Conservation (phyloP, 2,888 invertebrate genomes). For the Scaptomyza flava region DNA sequence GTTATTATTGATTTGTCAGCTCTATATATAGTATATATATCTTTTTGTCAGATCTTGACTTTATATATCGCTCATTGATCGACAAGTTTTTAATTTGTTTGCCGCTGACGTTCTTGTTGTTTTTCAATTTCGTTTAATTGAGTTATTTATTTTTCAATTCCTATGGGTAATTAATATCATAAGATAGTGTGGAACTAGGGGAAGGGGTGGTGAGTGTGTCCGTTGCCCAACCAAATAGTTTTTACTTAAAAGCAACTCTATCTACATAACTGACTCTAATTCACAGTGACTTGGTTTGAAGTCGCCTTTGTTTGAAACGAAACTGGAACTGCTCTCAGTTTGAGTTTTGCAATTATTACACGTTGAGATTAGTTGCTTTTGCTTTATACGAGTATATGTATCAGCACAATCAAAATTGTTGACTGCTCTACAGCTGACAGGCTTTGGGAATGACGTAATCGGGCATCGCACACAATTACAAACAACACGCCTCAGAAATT, state of each 20-base stretch:
- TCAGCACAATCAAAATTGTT: slow-evolving; percentile 42
- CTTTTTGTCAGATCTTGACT: slow-evolving; percentile 31
- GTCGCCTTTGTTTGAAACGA: slow-evolving; percentile 47
- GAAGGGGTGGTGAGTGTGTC: slow-evolving; percentile 3
- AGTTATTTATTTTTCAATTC: slow-evolving; percentile 32
- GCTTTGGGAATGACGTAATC: slow-evolving; percentile 47
- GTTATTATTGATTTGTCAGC: not conserved
- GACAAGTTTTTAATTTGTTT: slow-evolving; percentile 60
- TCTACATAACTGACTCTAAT: slow-evolving; percentile 1
- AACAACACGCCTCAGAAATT: slow-evolving; percentile 46
- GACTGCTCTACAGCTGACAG: slow-evolving; percentile 35
- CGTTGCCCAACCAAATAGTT: slow-evolving; percentile 6
- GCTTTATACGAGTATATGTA: slow-evolving; percentile 8
- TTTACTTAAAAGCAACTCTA: slow-evolving; percentile 14
- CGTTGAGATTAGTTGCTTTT: slow-evolving; percentile 20
- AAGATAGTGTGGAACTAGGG: not conserved
- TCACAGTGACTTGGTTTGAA: slow-evolving; percentile 23
- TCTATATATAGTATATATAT: slow-evolving; percentile 15
- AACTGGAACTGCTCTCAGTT: slow-evolving; percentile 61
- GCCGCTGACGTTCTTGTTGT: slow-evolving; percentile 2
- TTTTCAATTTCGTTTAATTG: slow-evolving; percentile 61
- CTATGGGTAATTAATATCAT: slow-evolving; percentile 54
- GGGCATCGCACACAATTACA: slow-evolving; percentile 9
- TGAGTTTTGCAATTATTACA: slow-evolving; percentile 65
- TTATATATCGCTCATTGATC: slow-evolving; percentile 39